Percentiles rank a stretch among this genome's conserved stretches.
phyloP scores from a whole-genome alignment of 2,888 invertebrate genomes.

The Cataglyphis livida region DNA sequence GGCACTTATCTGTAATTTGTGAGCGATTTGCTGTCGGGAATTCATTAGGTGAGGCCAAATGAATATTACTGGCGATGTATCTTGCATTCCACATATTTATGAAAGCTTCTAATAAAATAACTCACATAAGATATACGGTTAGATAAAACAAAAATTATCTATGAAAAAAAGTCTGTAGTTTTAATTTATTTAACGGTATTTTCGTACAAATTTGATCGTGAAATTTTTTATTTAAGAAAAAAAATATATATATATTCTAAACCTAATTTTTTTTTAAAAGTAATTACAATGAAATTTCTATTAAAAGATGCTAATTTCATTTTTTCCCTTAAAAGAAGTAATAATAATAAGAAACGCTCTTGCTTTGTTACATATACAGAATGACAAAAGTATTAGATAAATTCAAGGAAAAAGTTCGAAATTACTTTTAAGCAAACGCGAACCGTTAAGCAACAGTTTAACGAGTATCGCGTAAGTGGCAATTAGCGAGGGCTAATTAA shows the following conservation, averaged over 20 bases:
- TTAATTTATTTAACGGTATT: not conserved
- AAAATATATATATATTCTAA: not conserved
- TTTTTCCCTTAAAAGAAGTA: not conserved
- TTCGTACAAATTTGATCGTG: not conserved
- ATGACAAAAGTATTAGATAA: not conserved
- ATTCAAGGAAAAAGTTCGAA: not conserved
- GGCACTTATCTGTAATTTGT: constrained; percentile 37
- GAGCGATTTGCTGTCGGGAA: constrained; percentile 29
- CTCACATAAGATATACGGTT: not conserved
- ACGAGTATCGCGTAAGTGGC: not conserved
- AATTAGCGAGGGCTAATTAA: constrained; percentile 11
- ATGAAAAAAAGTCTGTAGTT: not conserved
- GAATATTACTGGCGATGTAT: constrained; percentile 16
- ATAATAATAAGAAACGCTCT: not conserved
- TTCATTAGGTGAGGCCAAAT: constrained; percentile 34
- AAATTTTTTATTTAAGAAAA: not conserved
- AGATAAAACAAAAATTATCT: not conserved
- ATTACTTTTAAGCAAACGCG: not conserved
- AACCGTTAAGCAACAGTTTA: not conserved
- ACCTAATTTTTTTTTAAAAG: not conserved
- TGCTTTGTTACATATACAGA: not conserved
- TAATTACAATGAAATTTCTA: not conserved
- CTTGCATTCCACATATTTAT: constrained; percentile 9
- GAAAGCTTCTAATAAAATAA: constrained; percentile 2
- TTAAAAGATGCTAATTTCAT: not conserved